Evolutionary conservation across 2,113 vertebrate genomes (phyloP), one percentile per base, ranked within the genome.

Genomic region (Oxyruncus cristatus): DNA sequence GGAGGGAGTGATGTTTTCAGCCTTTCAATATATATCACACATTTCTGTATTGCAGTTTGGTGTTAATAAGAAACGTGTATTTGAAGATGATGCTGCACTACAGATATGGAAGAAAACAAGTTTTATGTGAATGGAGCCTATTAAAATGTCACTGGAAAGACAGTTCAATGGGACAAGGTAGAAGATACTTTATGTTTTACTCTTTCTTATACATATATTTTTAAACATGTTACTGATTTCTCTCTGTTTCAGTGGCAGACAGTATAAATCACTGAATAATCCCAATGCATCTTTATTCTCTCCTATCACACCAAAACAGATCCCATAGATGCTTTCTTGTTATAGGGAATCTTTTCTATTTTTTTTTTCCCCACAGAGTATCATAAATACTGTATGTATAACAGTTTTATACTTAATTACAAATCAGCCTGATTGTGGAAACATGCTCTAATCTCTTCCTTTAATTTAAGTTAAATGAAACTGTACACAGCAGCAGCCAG

Each of bases 391-490:
- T 75, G 13, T 39, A 79, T 70, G 42, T 66, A 15, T 76, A 85
- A 79, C 26, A 68, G 15, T 59, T 93, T 53, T 81, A 42, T 58
- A 70, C 41, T 87, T 88, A 92, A 92, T 84, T 94, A 41, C 21
- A 93, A 95, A 87, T 82, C 52, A 93, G 12, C 15, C 23, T 96
- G 82, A 95, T 89, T 89, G 66, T 88, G 42, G 49, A 96, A 96
- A 89, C 49, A 87, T 92, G 27, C 20, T 92, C 27, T 82, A 88
- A 92, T 90, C 21, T 85, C 44, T 59, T 86, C 14, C n/a, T 86
- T 92, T 94, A 92, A 94, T 91, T 92, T 93, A 76, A 62, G 28
- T 89, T 80, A 88, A 87, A 86, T 81, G 87, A 72, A 96, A 87
- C 21, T 49, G 8, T 61, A 83, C 52, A 81, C 72, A 92, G 42